Evolutionary conservation across 2,113 vertebrate genomes (phyloP).

Genomic region (Lethenteron camtschaticum): DNA sequence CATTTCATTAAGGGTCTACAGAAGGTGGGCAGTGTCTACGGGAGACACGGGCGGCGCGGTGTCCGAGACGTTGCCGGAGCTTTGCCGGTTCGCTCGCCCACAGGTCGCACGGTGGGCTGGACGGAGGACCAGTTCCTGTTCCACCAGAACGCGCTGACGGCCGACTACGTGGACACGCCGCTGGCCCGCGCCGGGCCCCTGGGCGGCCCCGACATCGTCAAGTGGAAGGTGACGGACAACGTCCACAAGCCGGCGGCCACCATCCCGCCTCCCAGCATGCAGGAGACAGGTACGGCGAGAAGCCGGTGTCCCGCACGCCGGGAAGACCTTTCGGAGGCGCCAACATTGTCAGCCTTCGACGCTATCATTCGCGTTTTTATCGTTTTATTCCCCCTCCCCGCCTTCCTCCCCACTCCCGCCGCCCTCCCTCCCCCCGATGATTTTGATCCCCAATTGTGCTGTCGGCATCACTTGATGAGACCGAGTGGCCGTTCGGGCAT

Average conservation of each 20-base stretch:
- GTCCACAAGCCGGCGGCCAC: slow-evolving; percentile 36
- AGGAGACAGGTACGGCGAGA: rapidly evolving
- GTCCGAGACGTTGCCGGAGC: too few relatives aligned
- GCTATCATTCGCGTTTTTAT: not conserved
- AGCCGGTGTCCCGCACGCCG: not conserved
- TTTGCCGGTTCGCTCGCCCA: too few relatives aligned
- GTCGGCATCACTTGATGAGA: too few relatives aligned
- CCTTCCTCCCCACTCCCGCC: too few relatives aligned
- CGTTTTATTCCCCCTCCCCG: not conserved
- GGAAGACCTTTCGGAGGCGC: too few relatives aligned
- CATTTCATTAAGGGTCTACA: too few relatives aligned
- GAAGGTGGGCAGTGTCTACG: too few relatives aligned
- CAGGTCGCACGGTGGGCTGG: slow-evolving; percentile 76
- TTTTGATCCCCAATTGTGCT: too few relatives aligned
- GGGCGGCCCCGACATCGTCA: slow-evolving; percentile 51
- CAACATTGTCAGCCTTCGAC: not conserved
- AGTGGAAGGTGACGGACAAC: slow-evolving; percentile 79
- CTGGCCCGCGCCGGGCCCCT: slow-evolving; percentile 50
- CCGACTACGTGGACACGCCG: slow-evolving; percentile 68
- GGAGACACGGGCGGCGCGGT: too few relatives aligned
- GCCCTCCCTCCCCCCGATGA: not conserved
- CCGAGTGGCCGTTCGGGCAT: too few relatives aligned
- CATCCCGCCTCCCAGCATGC: slow-evolving; percentile 10
- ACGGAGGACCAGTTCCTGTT: slow-evolving; percentile 83
- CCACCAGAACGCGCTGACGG: slow-evolving; percentile 52